Conservation (phyloP, 2,113 vertebrate species). For the Pollimyrus isidori region DNA sequence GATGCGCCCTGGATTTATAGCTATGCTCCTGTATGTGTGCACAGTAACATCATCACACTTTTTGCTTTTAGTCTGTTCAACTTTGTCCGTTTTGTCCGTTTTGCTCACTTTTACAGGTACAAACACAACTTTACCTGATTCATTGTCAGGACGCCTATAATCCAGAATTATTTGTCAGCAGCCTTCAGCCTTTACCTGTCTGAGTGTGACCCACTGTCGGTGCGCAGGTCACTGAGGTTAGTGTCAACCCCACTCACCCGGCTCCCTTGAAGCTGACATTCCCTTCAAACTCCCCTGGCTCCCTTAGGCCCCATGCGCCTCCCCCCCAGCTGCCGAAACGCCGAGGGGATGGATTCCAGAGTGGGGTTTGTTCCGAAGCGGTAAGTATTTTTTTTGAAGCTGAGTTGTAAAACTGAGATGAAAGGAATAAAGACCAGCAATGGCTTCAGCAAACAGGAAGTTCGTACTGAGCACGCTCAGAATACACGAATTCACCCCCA, state of each 20-base stretch:
- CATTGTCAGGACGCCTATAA: not conserved
- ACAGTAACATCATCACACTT: not conserved
- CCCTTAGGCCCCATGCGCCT: not conserved
- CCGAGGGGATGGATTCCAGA: not conserved
- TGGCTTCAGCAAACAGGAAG: not conserved
- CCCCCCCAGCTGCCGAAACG: not conserved
- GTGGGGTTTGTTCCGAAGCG: not conserved
- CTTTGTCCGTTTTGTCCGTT: not conserved
- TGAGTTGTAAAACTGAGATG: not conserved
- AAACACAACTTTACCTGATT: not conserved
- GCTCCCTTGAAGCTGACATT: conserved; percentile 13
- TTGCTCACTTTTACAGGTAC: not conserved
- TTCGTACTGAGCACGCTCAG: not conserved
- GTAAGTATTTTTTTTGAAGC: not conserved
- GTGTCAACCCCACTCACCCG: not conserved
- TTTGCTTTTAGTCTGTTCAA: not conserved
- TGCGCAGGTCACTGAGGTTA: not conserved
- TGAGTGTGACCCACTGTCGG: not conserved
- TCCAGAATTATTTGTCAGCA: not conserved
- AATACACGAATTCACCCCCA: conserved; percentile 29
- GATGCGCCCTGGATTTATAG: too few relatives aligned
- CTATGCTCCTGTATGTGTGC: not conserved
- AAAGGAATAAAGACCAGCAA: not conserved
- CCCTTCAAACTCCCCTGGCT: not conserved
- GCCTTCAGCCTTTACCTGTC: not conserved